Percentiles rank a stretch among this genome's conserved stretches.
Conservation (phyloP, 2,113 vertebrate genomes). For the Chloropsis hardwickii region DNA sequence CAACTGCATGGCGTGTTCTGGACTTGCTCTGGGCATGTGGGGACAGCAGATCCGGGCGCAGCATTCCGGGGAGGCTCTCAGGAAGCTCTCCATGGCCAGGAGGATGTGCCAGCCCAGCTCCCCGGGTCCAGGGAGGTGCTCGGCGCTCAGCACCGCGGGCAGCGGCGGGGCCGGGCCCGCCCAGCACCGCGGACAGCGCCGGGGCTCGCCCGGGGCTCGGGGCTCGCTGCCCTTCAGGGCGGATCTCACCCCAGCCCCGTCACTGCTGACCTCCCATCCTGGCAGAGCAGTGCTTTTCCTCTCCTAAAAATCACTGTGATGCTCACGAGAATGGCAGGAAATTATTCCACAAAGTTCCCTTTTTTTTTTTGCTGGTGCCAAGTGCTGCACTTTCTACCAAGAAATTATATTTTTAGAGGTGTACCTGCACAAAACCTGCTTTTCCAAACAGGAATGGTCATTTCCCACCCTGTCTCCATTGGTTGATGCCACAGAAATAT, state of each 20-base stretch:
- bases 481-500: not conserved
- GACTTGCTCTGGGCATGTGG: accelerated
- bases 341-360: accelerated
- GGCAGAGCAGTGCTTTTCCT: accelerated
- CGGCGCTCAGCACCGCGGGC: not conserved
- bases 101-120: not conserved
- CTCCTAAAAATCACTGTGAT: not conserved
- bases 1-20: accelerated
- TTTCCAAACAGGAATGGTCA: not conserved
- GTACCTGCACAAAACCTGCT: accelerated
- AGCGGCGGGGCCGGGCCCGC: not conserved
- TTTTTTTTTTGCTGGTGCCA: not conserved
- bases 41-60: accelerated
- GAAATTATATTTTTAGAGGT: not conserved
- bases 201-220: not conserved
- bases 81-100: not conserved
- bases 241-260: accelerated
- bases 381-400: not conserved
- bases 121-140: not conserved
- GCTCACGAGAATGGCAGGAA: not conserved
- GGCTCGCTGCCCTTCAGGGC: accelerated
- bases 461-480: not conserved
- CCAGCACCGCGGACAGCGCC: not conserved
- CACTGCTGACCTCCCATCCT: not conserved
- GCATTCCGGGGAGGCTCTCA: accelerated